phyloP scores from a whole-genome alignment of 2,888 invertebrate species.

The Pegoplata infirma region DNA sequence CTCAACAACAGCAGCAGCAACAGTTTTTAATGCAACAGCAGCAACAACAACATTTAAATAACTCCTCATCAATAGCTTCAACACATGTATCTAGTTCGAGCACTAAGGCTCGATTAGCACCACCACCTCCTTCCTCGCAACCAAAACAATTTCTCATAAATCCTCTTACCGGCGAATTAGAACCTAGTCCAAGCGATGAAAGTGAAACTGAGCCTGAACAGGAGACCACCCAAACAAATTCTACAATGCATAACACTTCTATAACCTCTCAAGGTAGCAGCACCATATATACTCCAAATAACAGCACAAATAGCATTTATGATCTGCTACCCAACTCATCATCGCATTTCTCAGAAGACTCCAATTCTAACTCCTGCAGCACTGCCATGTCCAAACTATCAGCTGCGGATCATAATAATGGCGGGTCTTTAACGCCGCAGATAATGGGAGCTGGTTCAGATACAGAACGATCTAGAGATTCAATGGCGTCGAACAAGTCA shows the following conservation, averaged over 20 bases:
- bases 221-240: conserved; percentile 74
- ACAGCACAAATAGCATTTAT: conserved; percentile 61
- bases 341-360: conserved; percentile 76
- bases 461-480: conserved; percentile 76
- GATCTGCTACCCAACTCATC: conserved; percentile 68
- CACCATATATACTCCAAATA: conserved; percentile 40
- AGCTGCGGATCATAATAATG: conserved; percentile 76
- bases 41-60: conserved; percentile 57
- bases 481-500: conserved; percentile 79
- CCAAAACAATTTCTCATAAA: conserved; percentile 90
- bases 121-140: conserved; percentile 65
- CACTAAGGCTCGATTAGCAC: too few relatives aligned
- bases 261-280: conserved; percentile 18
- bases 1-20: conserved; percentile 53
- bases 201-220: conserved; percentile 82
- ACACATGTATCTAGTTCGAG: conserved; percentile 11
- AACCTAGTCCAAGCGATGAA: conserved; percentile 86
- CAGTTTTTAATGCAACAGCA: conserved; percentile 59
- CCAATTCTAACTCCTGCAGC: conserved; percentile 78
- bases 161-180: conserved; percentile 92
- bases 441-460: conserved; percentile 80
- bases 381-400: conserved; percentile 80
- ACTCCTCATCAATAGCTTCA: conserved; percentile 5
- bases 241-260: conserved; percentile 18
- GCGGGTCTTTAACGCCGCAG: conserved; percentile 75